Evolutionary conservation across 2,797 vertebrate species (phyloP), one percentile per base, ranked within the genome.

Genomic region (Hyperoplus lanceolatus): DNA sequence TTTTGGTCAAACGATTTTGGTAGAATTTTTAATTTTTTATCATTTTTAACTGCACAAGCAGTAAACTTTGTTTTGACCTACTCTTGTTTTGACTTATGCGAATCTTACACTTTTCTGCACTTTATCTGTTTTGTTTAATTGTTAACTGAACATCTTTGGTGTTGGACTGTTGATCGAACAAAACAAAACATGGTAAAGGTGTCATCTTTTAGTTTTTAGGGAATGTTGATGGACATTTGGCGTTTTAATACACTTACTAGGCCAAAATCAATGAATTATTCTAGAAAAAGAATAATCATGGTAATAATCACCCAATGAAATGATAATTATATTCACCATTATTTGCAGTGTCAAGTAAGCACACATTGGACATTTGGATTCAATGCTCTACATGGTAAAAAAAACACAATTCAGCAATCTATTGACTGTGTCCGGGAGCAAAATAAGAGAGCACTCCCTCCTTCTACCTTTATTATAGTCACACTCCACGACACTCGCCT

Each of bases 351-450:
- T 50, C 1, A 38, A 38, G 54, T 21, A 29, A 29, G n/a, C 4
- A 15, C 11, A n/a, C n/a, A 38, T 42, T 62, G 42, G 36, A 36
- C 14, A 4, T 42, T 41, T 12, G n/a, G 68, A 73, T 78, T 67
- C 13, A 50, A 10, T 12, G 21, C 51, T 55, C 67, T 36, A 9
- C 59, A 8, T 38, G 49, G 14, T 48, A 15, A 69, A 71, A 58
- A 15, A 59, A 46, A 51, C 15, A 29, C 42, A 45, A 29, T 29
- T 29, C 29, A 29, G 29, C 36, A 14, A 45, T 64, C 14, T 61
- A 2, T 9, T 45, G 56, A 84, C 48, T 69, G 9, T 56, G 42
- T 81, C 50, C 39, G 56, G 76, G 77, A 79, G 41, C 18, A 70
- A 66, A 77, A n/a, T 60, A 70, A 73, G 51, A 29, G 61, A 70